Percentiles rank a stretch among this genome's conserved stretches.
These are phyloP conservation scores for Tridacna crocea DNA, from an alignment of 2,888 invertebrate species.

Conservation along the genomic window DNA sequence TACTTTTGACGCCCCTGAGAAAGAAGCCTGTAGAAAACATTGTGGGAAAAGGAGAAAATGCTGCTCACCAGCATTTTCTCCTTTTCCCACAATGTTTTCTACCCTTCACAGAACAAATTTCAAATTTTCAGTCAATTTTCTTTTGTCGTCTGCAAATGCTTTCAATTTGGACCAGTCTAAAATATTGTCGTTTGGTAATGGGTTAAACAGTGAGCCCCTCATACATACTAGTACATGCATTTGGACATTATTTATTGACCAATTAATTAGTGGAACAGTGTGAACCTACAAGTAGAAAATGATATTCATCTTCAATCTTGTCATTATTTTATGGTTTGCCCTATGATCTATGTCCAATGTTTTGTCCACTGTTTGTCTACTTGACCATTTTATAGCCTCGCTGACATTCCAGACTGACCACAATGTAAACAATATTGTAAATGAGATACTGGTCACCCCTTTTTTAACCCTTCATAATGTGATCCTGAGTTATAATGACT, in stretches of 20 bases:
- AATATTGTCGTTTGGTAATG: not conserved
- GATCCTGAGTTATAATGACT: too few relatives aligned
- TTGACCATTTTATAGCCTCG: not conserved
- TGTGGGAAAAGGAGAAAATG: too few relatives aligned
- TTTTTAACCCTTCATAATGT: too few relatives aligned
- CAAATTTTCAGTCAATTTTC: not conserved
- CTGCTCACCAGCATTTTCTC: too few relatives aligned
- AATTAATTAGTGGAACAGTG: not conserved
- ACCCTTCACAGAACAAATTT: not conserved
- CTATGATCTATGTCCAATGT: not conserved
- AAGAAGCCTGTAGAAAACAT: too few relatives aligned
- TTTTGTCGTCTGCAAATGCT: not conserved
- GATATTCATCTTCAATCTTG: not conserved
- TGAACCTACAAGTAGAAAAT: not conserved
- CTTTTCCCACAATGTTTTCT: too few relatives aligned
- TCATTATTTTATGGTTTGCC: not conserved
- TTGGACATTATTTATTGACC: too few relatives aligned
- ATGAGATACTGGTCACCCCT: not conserved
- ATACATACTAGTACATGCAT: not conserved
- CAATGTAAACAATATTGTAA: conserved; percentile 23
- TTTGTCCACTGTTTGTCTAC: not conserved
- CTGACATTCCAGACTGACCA: conserved; percentile 21
- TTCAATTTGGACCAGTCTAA: not conserved
- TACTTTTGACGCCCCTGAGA: too few relatives aligned
- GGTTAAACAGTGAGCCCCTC: not conserved